These are phyloP conservation scores for Atherinosoma microstoma DNA, from an alignment of 2,797 vertebrate species.

Conservation along the genomic window DNA sequence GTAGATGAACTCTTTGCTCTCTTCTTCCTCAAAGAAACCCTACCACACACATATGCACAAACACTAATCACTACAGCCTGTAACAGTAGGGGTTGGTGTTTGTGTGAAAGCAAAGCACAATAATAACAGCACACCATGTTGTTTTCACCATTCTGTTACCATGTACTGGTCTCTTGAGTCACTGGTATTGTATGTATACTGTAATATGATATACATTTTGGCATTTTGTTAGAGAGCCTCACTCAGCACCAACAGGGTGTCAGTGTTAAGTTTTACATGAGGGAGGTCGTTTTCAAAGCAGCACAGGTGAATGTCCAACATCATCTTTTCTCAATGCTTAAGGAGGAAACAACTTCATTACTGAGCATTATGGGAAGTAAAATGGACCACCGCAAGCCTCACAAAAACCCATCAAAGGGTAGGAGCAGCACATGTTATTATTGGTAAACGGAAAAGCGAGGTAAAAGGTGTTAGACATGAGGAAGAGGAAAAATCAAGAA, in stretches of 20 bases:
- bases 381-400: conserved; percentile 72
- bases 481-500: conserved; percentile 54
- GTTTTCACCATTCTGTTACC: conserved; percentile 31
- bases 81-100: neutral
- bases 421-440: conserved; percentile 68
- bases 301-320: conserved; percentile 33
- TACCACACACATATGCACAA: conserved; percentile 58
- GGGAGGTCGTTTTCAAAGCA: conserved; percentile 54
- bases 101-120: conserved; percentile 17
- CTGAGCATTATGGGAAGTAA: conserved; percentile 55
- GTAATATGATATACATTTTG: neutral
- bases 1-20: conserved; percentile 99
- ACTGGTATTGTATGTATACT: conserved; percentile 5
- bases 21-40: conserved; percentile 99
- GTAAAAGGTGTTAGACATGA: conserved; percentile 62
- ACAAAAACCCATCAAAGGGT: conserved; percentile 47
- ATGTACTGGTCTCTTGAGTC: conserved; percentile 33
- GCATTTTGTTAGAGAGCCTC: conserved; percentile 60
- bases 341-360: conserved; percentile 24
- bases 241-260: conserved; percentile 26
- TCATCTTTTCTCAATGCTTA: conserved; percentile 35
- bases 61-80: conserved; percentile 7
- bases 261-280: conserved; percentile 54
- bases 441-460: conserved; percentile 61
- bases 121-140: conserved; percentile 13